Evolutionary conservation across 2,113 vertebrate genomes (phyloP).

Genomic region (Mugil cephalus): DNA sequence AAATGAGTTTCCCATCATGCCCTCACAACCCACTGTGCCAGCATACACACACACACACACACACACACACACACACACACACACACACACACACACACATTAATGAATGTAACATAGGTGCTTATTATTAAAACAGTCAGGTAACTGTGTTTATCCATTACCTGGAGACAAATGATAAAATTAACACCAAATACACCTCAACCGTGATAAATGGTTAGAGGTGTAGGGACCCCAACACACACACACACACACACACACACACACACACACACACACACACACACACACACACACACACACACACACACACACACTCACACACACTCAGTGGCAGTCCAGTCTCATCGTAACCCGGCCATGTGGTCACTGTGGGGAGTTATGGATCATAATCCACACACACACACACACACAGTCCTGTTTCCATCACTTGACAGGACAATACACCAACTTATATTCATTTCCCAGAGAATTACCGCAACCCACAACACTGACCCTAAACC

Average conservation of each 20-base stretch:
- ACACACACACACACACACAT: background rate
- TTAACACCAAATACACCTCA: background rate
- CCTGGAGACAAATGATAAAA: background rate
- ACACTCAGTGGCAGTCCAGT: slow-evolving; percentile 60
- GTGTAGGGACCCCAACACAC: background rate
- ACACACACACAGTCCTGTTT: slow-evolving; percentile 26
- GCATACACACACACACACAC: background rate
- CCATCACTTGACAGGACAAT: slow-evolving; percentile 14
- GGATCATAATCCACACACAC: slow-evolving; percentile 52
- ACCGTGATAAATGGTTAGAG: background rate
- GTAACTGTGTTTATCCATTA: background rate
- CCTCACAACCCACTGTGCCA: slow-evolving; percentile 42
- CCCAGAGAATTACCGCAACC: no score
- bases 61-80: background rate
- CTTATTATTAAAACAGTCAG: background rate
- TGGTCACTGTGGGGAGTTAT: slow-evolving; percentile 65
- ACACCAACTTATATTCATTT: slow-evolving; percentile 7
- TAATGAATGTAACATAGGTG: background rate
- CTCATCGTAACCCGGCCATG: slow-evolving; percentile 70
- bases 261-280: slow-evolving; percentile 53
- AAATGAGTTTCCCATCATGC: slow-evolving; percentile 59
- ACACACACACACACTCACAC: slow-evolving; percentile 16
- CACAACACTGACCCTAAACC: background rate
- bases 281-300: background rate
- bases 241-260: slow-evolving; percentile 8